A percentile compares a stretch with the other conserved stretches of the same genome.
Conservation (phyloP, 2,797 vertebrate genomes). For the Microctenopoma steveboyesi region DNA sequence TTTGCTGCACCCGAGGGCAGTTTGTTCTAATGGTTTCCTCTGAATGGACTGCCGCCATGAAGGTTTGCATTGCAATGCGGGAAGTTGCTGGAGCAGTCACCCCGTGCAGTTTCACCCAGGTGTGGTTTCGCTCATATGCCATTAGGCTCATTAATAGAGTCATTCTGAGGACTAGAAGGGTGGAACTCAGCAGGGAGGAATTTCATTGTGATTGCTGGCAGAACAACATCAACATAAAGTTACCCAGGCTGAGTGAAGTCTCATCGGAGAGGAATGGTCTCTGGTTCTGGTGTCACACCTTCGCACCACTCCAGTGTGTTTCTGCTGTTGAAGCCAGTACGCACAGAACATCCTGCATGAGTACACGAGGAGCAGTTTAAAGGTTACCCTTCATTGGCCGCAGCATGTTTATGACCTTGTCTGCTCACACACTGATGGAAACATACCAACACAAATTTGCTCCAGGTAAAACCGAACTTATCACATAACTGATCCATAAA, state of each 20-base stretch:
- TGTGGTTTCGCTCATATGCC: slow-evolving; percentile 72
- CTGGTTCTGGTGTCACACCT: neutral
- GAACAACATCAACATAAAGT: slow-evolving; percentile 19
- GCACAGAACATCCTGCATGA: slow-evolving; percentile 58
- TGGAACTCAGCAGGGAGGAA: slow-evolving; percentile 36
- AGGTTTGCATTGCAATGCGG: slow-evolving; percentile 68
- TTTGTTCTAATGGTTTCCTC: slow-evolving; percentile 86
- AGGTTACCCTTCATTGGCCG: slow-evolving; percentile 80
- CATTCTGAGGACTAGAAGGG: slow-evolving; percentile 57
- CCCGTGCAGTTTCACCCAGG: slow-evolving; percentile 72
- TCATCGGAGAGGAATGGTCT: neutral
- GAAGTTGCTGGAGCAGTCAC: slow-evolving; percentile 78
- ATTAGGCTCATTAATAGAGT: slow-evolving; percentile 73
- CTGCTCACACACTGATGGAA: slow-evolving; percentile 31
- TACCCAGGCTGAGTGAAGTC: slow-evolving; percentile 6
- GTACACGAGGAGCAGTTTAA: slow-evolving; percentile 72
- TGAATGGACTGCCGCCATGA: slow-evolving; percentile 73
- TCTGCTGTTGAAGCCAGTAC: slow-evolving; percentile 28
- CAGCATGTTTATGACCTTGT: slow-evolving; percentile 69
- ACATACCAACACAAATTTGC: slow-evolving; percentile 12
- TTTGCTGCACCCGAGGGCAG: slow-evolving; percentile 81
- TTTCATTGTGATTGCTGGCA: slow-evolving; percentile 34
- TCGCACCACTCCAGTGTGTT: neutral
- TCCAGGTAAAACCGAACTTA: neutral
- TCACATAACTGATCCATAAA: neutral